phyloP scores from a whole-genome alignment of 92 coral and sea anemone species.

The Blastomussa wellsi region DNA sequence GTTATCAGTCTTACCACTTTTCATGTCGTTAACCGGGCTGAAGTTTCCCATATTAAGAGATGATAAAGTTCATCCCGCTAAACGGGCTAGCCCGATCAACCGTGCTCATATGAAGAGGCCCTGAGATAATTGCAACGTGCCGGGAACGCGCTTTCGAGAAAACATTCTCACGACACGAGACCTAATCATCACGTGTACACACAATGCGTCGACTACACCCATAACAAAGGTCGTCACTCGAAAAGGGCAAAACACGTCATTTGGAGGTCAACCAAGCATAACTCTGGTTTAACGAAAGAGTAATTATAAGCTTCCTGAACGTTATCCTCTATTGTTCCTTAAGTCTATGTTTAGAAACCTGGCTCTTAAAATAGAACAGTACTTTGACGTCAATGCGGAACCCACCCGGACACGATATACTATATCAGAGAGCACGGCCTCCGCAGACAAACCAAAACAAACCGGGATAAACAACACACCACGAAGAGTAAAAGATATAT shows the following conservation, averaged over 20 bases:
- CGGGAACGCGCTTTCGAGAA: neutral
- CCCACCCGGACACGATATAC: constrained; percentile 34
- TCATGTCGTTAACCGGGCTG: no score
- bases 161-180: constrained; percentile 3
- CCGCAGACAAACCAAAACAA: constrained; percentile 41
- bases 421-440: constrained; percentile 3
- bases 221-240: constrained; percentile 46
- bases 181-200: neutral
- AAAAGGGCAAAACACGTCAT: constrained; percentile 29
- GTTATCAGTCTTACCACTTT: no score
- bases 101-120: no score
- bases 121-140: no score
- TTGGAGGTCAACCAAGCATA: constrained; percentile 23
- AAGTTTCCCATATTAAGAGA: no score
- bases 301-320: constrained; percentile 10
- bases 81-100: no score
- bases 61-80: no score
- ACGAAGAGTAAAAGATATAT: neutral
- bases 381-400: constrained; percentile 30
- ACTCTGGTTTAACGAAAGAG: neutral
- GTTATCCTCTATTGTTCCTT: neutral
- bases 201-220: neutral
- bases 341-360: constrained; percentile 25
- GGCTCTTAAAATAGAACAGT: constrained; percentile 31
- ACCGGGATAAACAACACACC: neutral